phyloP scores from a whole-genome alignment of 2,797 vertebrate species.

The Falco concolor region DNA sequence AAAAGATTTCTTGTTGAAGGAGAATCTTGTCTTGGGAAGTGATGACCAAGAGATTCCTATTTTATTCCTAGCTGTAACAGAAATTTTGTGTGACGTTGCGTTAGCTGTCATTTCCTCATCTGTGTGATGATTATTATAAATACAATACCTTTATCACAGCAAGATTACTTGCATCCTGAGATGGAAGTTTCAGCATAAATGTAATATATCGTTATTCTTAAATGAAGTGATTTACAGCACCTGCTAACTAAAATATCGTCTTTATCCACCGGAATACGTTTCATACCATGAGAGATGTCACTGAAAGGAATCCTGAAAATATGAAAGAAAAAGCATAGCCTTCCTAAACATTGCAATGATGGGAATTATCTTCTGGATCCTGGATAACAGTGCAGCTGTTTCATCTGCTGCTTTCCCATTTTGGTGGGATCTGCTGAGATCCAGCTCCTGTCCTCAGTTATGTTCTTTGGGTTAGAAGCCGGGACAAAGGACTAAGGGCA shows the following conservation, averaged over 20 bases:
- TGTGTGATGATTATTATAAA: not conserved
- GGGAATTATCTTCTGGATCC: not conserved
- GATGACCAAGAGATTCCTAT: not conserved
- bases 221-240: not conserved
- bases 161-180: not conserved
- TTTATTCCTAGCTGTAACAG: not conserved
- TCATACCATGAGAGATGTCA: not conserved
- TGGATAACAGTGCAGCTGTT: not conserved
- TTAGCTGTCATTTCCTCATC: not conserved
- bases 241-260: not conserved
- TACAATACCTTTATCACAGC: not conserved
- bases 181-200: not conserved
- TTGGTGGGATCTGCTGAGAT: not conserved
- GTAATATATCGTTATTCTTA: not conserved
- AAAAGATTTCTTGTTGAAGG: not conserved
- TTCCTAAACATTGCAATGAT: not conserved
- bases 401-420: not conserved
- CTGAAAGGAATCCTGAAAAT: not conserved
- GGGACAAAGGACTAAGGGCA: not conserved
- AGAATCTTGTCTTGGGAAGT: not conserved
- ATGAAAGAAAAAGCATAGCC: not conserved
- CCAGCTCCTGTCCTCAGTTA: not conserved
- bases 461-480: not conserved
- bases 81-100: not conserved
- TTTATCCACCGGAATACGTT: not conserved